Percentiles rank a stretch among this genome's conserved stretches.
phyloP scores from a whole-genome alignment of 1,140 invertebrate species.

The Lordiphosa clarofinis region DNA sequence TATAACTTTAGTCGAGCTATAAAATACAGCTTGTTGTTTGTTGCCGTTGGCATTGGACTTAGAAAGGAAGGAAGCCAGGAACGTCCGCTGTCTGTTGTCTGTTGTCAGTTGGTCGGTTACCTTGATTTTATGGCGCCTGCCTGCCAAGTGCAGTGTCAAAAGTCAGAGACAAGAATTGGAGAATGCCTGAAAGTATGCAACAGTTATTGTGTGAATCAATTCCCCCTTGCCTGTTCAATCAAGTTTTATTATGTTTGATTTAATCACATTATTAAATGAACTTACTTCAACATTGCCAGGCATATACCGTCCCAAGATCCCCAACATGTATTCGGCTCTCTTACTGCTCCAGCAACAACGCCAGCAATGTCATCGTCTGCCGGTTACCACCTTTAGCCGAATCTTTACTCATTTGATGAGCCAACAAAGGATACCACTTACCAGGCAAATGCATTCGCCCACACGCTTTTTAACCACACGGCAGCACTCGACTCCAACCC shows the following conservation, averaged over 20 bases:
- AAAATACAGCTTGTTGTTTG: slow-evolving; percentile 50
- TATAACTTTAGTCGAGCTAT: slow-evolving; percentile 73
- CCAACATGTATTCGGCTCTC: slow-evolving; percentile 30
- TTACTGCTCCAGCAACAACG: slow-evolving; percentile 26
- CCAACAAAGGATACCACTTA: neutral
- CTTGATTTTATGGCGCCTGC: slow-evolving; percentile 19
- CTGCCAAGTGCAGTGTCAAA: slow-evolving; percentile 58
- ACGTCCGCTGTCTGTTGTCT: slow-evolving; percentile 26
- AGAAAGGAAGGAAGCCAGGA: slow-evolving; percentile 30
- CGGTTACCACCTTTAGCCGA: slow-evolving; percentile 1
- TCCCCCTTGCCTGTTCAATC: neutral
- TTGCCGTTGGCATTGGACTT: slow-evolving; percentile 64
- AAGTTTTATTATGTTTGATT: neutral
- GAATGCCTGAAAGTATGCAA: slow-evolving; percentile 27
- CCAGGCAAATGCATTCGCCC: slow-evolving; percentile 4
- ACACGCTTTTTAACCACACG: slow-evolving; percentile 10
- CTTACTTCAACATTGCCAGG: neutral
- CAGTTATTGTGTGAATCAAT: neutral
- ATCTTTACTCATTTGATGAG: slow-evolving; percentile 4
- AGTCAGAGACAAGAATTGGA: slow-evolving; percentile 38
- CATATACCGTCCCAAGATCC: neutral
- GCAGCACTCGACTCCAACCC: slow-evolving; percentile 3
- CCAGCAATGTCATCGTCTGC: slow-evolving; percentile 18
- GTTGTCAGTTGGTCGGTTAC: slow-evolving; percentile 14
- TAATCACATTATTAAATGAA: neutral